These are phyloP conservation scores for Thecocarcelia acutangulata DNA, from an alignment of 2,888 invertebrate species.

Conservation along the genomic window DNA sequence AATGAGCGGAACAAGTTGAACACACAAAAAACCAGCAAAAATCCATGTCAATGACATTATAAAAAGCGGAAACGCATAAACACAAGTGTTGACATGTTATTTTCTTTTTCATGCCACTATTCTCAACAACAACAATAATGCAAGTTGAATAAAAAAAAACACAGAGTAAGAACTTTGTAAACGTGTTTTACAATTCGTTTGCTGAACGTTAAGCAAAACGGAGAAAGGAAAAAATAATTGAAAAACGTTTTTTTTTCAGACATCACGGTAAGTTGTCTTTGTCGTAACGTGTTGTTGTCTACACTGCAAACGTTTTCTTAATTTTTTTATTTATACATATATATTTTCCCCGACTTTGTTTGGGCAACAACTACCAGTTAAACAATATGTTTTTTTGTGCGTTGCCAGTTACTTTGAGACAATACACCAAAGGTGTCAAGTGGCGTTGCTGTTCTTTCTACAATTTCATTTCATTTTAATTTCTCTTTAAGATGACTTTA, in stretches of 20 bases:
- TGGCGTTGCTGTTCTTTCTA: neutral
- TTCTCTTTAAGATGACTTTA: constrained; percentile 1
- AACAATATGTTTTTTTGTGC: constrained; percentile 20
- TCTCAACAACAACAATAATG: constrained; percentile 47
- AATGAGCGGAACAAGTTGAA: constrained; percentile 33
- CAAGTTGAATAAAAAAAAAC: neutral
- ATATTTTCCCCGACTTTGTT: neutral
- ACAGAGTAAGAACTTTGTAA: neutral
- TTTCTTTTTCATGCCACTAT: constrained; percentile 60
- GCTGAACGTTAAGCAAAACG: neutral
- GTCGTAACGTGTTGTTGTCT: constrained; percentile 47
- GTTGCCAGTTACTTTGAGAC: constrained; percentile 21
- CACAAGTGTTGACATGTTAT: constrained; percentile 79
- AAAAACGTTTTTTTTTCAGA: neutral
- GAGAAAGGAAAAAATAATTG: neutral
- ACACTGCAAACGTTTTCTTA: neutral
- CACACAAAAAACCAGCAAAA: constrained; percentile 32
- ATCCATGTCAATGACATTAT: constrained; percentile 79
- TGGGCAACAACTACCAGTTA: neutral
- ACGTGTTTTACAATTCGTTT: constrained; percentile 2
- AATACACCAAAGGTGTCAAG: constrained; percentile 41
- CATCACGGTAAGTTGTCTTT: constrained; percentile 24
- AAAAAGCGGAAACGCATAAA: constrained; percentile 80
- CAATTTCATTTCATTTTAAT: neutral
- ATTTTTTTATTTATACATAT: neutral